phyloP scores from a whole-genome alignment of 2,888 invertebrate genomes.

The Melinaea marsaeus region DNA sequence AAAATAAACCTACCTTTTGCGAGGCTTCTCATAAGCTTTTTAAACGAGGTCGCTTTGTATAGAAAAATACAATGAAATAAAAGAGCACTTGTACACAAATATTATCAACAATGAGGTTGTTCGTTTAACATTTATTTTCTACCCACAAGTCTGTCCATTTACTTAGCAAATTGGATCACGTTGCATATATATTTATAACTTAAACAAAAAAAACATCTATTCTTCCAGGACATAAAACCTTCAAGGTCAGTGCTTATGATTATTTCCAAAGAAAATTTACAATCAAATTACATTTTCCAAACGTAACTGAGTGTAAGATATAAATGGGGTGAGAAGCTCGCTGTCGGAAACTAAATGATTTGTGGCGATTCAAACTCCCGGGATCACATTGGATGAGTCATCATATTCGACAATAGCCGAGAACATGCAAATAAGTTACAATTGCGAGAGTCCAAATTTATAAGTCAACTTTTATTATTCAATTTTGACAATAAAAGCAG shows the following conservation, averaged over 20 bases:
- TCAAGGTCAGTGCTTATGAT: not conserved
- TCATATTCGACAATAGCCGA: not conserved
- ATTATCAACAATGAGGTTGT: no score
- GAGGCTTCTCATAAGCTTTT: no score
- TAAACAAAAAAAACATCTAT: not conserved
- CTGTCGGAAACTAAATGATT: constrained; percentile 3
- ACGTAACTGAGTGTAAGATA: not conserved
- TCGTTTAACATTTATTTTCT: no score
- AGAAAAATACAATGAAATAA: no score
- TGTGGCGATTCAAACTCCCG: not conserved
- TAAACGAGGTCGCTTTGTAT: no score
- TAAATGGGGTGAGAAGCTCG: constrained; percentile 5
- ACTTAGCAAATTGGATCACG: no score
- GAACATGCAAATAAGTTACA: not conserved
- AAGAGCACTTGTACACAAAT: no score
- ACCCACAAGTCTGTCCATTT: no score
- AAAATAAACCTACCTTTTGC: no score
- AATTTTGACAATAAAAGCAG: no score
- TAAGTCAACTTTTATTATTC: no score
- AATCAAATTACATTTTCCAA: not conserved
- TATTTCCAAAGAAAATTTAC: not conserved
- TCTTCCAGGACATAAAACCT: not conserved
- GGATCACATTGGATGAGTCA: not conserved
- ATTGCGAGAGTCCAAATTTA: no score
- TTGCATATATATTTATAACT: not conserved